Conservation (phyloP, 2,888 invertebrate genomes). For the Anthophora plumipes region DNA sequence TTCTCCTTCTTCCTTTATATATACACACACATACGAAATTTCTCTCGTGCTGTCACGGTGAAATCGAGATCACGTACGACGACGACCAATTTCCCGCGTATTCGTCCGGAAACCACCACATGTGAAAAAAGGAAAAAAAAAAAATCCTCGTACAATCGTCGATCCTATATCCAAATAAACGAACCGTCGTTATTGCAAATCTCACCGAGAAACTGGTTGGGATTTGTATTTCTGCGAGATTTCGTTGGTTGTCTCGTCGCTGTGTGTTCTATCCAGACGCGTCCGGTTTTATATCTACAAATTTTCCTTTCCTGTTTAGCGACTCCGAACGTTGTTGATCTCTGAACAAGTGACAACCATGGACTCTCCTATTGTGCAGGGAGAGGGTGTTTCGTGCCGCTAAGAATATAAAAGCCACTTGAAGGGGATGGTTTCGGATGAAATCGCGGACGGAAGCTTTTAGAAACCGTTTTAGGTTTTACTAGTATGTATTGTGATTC, state of each 20-base stretch:
- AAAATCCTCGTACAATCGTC: background rate
- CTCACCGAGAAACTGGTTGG: background rate
- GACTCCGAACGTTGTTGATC: conserved; percentile 14
- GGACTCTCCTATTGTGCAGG: background rate
- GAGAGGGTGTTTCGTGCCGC: conserved; percentile 14
- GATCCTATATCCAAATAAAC: conserved; percentile 15
- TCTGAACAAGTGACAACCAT: conserved; percentile 28
- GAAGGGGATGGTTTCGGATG: conserved; percentile 12
- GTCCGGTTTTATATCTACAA: conserved; percentile 14
- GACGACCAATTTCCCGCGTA: background rate
- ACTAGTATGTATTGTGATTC: background rate
- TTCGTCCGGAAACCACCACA: background rate
- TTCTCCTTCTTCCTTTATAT: too few relatives aligned
- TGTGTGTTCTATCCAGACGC: background rate
- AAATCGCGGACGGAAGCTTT: conserved; percentile 8
- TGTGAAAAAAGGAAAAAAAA: background rate
- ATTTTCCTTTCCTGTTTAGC: conserved; percentile 1
- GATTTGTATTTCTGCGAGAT: conserved; percentile 16
- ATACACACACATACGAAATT: too few relatives aligned
- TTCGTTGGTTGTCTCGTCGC: background rate
- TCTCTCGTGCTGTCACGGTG: conserved; percentile 16
- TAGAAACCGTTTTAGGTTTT: conserved; percentile 1
- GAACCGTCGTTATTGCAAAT: conserved; percentile 25
- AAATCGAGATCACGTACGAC: conserved; percentile 18
- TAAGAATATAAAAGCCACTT: conserved; percentile 27